A percentile compares a stretch with the other conserved stretches of the same genome.
These are phyloP conservation scores for Drosophila setosimentum DNA, from an alignment of 2,888 invertebrate species.

Conservation along the genomic window DNA sequence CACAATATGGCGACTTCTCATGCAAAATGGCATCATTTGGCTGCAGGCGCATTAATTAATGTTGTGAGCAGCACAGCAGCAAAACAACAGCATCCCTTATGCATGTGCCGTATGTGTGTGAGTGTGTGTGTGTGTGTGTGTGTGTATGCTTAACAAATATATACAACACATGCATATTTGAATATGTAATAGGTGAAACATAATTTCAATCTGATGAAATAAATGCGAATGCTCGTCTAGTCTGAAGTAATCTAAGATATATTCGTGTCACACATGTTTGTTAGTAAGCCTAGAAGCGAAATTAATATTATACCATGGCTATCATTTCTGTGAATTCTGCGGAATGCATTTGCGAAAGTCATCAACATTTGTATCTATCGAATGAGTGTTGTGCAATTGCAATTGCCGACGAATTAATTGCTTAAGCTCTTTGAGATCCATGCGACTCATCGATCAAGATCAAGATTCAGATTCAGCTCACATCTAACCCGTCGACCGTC, in stretches of 20 bases:
- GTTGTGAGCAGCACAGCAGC: constrained; percentile 60
- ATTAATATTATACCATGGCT: not conserved
- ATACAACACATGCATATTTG: not conserved
- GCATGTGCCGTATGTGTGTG: constrained; percentile 37
- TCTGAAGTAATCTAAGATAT: not conserved
- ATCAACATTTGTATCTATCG: not conserved
- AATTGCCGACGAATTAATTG: not conserved
- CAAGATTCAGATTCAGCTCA: not conserved
- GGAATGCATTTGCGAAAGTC: not conserved
- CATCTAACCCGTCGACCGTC: not conserved
- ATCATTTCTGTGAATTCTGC: not conserved
- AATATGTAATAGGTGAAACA: not conserved
- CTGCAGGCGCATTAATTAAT: constrained; percentile 79
- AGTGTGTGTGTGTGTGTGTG: constrained; percentile 1
- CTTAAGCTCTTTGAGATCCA: not conserved
- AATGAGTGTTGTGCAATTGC: not conserved
- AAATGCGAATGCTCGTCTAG: not conserved
- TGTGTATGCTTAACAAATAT: constrained; percentile 16
- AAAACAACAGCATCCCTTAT: constrained; percentile 46
- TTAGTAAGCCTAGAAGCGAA: not conserved
- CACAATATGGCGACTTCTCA: constrained; percentile 35
- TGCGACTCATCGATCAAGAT: not conserved
- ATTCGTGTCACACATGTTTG: not conserved
- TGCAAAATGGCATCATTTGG: constrained; percentile 72
- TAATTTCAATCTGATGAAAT: not conserved